Conservation (phyloP, 2,113 vertebrate genomes). For the Poeciliopsis occidentalis region DNA sequence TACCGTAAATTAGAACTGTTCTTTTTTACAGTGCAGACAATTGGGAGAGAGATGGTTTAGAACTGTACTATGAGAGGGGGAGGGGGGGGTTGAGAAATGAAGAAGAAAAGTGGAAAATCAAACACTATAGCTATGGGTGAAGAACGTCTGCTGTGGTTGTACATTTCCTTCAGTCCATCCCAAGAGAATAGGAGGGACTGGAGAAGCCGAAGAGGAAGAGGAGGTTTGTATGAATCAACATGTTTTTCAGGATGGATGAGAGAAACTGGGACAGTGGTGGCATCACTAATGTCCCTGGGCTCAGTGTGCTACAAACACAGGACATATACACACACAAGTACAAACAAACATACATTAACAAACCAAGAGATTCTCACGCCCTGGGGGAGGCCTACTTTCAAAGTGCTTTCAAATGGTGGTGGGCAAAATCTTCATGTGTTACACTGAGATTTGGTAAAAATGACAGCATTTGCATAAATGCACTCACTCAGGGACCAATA, state of each 20-base stretch:
- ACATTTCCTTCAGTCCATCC: slow-evolving; percentile 58
- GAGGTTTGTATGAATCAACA: slow-evolving; percentile 77
- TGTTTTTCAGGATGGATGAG: slow-evolving; percentile 75
- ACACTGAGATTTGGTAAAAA: slow-evolving; percentile 72
- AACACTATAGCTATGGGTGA: slow-evolving; percentile 57
- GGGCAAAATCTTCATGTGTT: slow-evolving; percentile 74
- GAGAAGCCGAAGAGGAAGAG: slow-evolving; percentile 39
- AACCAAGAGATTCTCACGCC: slow-evolving; percentile 59
- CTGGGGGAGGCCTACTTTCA: slow-evolving; percentile 69
- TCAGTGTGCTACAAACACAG: slow-evolving; percentile 59
- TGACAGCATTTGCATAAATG: slow-evolving; percentile 70
- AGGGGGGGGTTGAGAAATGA: neutral
- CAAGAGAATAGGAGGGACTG: slow-evolving; percentile 42
- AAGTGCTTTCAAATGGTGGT: slow-evolving; percentile 72
- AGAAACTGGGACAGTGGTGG: slow-evolving; percentile 79
- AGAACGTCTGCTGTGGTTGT: slow-evolving; percentile 55
- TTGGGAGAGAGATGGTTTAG: slow-evolving; percentile 53
- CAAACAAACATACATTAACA: slow-evolving; percentile 67
- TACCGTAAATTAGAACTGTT: too few relatives aligned
- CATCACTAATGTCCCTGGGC: slow-evolving; percentile 77
- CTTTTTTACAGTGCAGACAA: slow-evolving; percentile 28
- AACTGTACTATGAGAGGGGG: slow-evolving; percentile 46
- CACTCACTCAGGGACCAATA: slow-evolving; percentile 60
- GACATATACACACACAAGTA: slow-evolving; percentile 49
- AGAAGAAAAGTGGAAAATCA: slow-evolving; percentile 51